These are phyloP conservation scores for Zosterops japonicus DNA, from an alignment of 2,113 vertebrate species.

Conservation along the genomic window DNA sequence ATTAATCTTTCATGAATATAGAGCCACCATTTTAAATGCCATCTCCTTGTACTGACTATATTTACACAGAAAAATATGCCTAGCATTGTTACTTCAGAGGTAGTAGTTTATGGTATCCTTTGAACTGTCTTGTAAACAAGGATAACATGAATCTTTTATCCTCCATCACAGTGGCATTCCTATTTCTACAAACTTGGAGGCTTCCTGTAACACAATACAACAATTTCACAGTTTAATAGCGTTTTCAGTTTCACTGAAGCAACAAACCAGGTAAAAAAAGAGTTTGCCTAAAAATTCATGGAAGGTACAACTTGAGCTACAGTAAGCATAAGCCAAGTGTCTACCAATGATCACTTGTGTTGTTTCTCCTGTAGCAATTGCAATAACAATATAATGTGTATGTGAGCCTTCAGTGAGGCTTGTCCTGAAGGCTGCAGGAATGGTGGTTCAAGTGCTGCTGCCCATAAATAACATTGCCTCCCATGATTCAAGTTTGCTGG, in stretches of 20 bases:
- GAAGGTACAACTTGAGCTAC: neutral
- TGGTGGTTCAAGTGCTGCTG: conserved; percentile 44
- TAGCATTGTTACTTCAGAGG: neutral
- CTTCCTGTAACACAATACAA: conserved; percentile 17
- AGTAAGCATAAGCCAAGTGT: neutral
- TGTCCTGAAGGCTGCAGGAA: conserved; percentile 58
- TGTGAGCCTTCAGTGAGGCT: conserved; percentile 41
- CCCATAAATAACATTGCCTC: conserved; percentile 50
- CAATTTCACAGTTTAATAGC: conserved; percentile 13
- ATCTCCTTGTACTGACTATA: neutral
- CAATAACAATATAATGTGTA: neutral
- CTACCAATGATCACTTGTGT: conserved; percentile 18
- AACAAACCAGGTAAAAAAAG: neutral
- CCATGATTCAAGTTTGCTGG: conserved; percentile 42
- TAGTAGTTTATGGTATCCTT: neutral
- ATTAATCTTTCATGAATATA: neutral
- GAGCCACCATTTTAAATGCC: neutral
- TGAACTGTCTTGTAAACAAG: neutral
- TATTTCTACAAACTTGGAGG: neutral
- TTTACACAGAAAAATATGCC: neutral
- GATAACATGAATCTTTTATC: neutral
- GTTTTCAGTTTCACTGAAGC: conserved; percentile 17
- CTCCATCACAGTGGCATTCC: neutral
- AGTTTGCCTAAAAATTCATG: neutral
- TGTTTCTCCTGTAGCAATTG: conserved; percentile 26